Conservation (phyloP, 1,140 invertebrate species). For the Leptestheria dahalacensis region DNA sequence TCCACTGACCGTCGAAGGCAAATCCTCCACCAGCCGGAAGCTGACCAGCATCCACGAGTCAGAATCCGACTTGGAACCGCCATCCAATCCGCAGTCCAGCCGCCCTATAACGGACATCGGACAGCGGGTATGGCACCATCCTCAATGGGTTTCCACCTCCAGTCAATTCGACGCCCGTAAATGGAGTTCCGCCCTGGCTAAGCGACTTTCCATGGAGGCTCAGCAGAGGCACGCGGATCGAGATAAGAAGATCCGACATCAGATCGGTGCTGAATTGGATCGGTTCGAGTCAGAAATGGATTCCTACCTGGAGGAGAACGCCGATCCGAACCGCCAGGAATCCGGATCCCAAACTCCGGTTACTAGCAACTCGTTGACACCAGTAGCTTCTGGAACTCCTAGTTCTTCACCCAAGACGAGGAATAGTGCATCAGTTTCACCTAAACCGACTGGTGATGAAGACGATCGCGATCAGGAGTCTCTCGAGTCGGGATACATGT, state of each 20-base stretch:
- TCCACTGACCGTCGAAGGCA: not conserved
- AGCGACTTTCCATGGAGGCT: conserved; percentile 13
- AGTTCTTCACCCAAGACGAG: no score
- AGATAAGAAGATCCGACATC: not conserved
- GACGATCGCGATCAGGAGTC: not conserved
- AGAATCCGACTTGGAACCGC: not conserved
- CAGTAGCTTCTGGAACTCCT: no score
- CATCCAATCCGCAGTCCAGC: not conserved
- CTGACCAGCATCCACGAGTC: not conserved
- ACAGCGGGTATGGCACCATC: conserved; percentile 1
- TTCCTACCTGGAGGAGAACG: conserved; percentile 8
- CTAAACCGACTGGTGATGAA: not conserved
- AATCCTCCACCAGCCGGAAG: not conserved
- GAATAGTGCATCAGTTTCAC: not conserved
- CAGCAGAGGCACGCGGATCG: conserved; percentile 3
- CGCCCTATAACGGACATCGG: not conserved
- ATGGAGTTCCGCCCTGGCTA: conserved; percentile 8
- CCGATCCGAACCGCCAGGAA: no score
- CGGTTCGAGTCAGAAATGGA: conserved; percentile 17
- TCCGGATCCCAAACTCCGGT: not conserved
- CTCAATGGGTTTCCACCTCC: conserved; percentile 4
- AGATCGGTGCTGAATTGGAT: conserved; percentile 11
- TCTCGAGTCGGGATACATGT: not conserved
- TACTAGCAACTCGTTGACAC: not conserved
- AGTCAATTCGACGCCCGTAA: conserved; percentile 12